A percentile compares a stretch with the other conserved stretches of the same genome.
phyloP scores from a whole-genome alignment of 1,140 invertebrate species.

The Drosophila subobscura region DNA sequence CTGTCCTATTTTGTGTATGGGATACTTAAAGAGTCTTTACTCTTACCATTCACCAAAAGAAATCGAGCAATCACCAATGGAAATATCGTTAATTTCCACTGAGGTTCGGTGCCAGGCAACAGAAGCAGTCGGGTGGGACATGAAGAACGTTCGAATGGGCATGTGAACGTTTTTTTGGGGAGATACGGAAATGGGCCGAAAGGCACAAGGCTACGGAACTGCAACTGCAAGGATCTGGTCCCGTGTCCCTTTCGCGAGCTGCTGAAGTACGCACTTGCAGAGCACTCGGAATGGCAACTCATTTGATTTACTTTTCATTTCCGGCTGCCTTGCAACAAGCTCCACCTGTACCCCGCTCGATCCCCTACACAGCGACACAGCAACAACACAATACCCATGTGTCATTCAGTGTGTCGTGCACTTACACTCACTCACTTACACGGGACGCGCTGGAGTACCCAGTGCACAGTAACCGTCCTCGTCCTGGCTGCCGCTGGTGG shows the following conservation, averaged over 20 bases:
- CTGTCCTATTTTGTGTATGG: not conserved
- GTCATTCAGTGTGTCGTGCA: conserved; percentile 9
- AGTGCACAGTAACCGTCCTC: not conserved
- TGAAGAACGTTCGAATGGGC: conserved; percentile 9
- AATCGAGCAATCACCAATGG: conserved; percentile 62
- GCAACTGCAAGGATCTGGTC: conserved; percentile 30
- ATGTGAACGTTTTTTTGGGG: not conserved
- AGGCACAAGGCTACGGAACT: not conserved
- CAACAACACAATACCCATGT: conserved; percentile 45
- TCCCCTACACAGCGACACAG: conserved; percentile 1
- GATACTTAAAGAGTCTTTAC: too few species aligned
- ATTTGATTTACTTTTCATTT: conserved; percentile 83
- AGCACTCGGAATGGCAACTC: conserved; percentile 53
- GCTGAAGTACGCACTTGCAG: conserved; percentile 66
- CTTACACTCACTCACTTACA: conserved; percentile 7
- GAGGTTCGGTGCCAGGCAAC: conserved; percentile 43
- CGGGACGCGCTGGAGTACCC: conserved; percentile 6
- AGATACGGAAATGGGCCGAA: not conserved
- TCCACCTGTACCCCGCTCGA: conserved; percentile 3
- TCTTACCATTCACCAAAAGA: conserved; percentile 13
- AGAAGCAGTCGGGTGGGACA: conserved; percentile 6
- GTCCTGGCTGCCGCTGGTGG: conserved; percentile 12
- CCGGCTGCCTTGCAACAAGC: conserved; percentile 62
- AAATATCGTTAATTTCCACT: conserved; percentile 53
- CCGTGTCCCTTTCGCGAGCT: conserved; percentile 24